Conservation (phyloP, 30 jellyfish, hydroid and myxozoan genomes). For the Aurelia coerulea region DNA sequence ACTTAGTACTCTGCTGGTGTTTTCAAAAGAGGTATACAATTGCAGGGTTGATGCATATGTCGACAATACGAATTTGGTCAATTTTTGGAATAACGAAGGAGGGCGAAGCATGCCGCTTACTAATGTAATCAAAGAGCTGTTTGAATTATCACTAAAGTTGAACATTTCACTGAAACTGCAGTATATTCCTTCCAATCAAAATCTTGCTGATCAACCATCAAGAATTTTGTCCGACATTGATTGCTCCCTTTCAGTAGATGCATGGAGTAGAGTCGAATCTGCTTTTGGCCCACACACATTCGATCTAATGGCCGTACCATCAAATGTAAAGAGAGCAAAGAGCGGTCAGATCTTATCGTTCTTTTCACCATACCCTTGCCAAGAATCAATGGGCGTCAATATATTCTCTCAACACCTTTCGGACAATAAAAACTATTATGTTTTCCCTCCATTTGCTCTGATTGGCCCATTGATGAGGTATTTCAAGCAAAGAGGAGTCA, state of each 20-base stretch:
- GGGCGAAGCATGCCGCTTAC: constrained; percentile 12
- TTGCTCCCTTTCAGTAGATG: constrained; percentile 10
- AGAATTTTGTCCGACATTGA: neutral
- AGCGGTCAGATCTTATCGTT: neutral
- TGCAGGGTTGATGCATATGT: neutral
- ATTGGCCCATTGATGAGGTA: constrained; percentile 1
- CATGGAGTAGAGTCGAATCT: constrained; percentile 1
- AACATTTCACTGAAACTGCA: neutral
- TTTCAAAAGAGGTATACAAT: neutral
- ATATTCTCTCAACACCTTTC: neutral
- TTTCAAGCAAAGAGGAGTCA: too few relatives aligned
- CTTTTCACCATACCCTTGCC: neutral
- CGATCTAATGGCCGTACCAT: constrained; percentile 21
- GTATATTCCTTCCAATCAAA: neutral
- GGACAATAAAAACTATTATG: neutral
- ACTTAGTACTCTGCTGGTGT: neutral
- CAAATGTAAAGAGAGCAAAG: neutral
- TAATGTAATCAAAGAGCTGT: neutral
- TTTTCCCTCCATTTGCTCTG: constrained; percentile 23
- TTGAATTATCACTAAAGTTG: neutral
- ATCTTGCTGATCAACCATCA: constrained; percentile 7
- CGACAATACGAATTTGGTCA: neutral
- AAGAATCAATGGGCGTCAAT: neutral
- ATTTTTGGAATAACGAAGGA: constrained; percentile 21
- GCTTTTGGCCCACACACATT: constrained; percentile 14